Conservation (phyloP, 2,888 invertebrate genomes). For the Sepioteuthis lessoniana region DNA sequence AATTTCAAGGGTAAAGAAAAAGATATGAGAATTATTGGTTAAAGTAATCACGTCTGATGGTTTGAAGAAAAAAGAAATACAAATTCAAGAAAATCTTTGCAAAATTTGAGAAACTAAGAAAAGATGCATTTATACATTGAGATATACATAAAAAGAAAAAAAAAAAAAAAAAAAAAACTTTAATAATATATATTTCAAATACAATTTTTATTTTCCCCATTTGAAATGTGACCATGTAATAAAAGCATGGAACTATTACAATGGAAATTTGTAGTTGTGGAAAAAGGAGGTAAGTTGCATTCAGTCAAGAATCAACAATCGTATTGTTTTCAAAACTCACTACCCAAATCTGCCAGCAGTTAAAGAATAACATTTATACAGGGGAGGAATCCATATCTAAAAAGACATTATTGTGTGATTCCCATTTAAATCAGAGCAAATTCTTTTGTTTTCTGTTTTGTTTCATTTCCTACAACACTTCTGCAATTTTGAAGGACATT, state of each 20-base stretch:
- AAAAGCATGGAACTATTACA: conserved; percentile 20
- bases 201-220: conserved; percentile 23
- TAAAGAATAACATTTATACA: neutral
- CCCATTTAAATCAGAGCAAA: neutral
- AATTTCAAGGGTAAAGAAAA: too few relatives aligned
- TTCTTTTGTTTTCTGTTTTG: neutral
- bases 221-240: neutral
- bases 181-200: conserved; percentile 21
- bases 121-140: too few relatives aligned
- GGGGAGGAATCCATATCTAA: neutral
- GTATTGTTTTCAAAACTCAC: conserved; percentile 33
- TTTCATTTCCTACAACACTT: neutral
- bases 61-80: too few relatives aligned
- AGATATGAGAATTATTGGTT: too few relatives aligned
- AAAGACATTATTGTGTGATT: neutral
- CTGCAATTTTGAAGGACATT: neutral
- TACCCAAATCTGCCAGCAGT: conserved; percentile 23
- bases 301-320: too few relatives aligned
- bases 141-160: too few relatives aligned
- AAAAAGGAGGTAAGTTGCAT: conserved; percentile 11
- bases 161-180: neutral
- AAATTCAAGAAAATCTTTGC: too few relatives aligned
- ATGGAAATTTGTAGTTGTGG: neutral
- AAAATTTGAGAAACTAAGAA: too few relatives aligned
- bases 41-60: too few relatives aligned